Evolutionary conservation across 2,888 invertebrate species (phyloP).

Genomic region (Corythucha ciliata): DNA sequence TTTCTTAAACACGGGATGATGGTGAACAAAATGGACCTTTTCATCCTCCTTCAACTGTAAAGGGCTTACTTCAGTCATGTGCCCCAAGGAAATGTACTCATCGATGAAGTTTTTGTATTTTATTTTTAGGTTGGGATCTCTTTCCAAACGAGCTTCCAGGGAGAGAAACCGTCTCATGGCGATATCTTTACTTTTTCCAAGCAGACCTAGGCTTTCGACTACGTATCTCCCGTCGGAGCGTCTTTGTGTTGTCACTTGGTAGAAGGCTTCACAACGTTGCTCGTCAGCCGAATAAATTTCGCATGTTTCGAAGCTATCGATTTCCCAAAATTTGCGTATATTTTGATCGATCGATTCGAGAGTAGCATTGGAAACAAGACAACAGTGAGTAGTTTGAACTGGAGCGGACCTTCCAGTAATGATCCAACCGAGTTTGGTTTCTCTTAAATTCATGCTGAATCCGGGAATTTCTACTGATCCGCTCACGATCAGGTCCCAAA

Average conservation of each 20-base stretch:
- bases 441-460: slow-evolving; percentile 18
- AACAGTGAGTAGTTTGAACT: slow-evolving; percentile 3
- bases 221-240: slow-evolving; percentile 10
- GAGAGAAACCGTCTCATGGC: slow-evolving; percentile 16
- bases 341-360: slow-evolving; percentile 12
- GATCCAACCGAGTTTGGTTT: slow-evolving; percentile 31
- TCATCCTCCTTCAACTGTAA: background rate
- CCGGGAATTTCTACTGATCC: slow-evolving; percentile 16
- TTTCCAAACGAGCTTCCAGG: slow-evolving; percentile 11
- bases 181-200: slow-evolving; percentile 18
- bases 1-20: slow-evolving; percentile 36
- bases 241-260: background rate
- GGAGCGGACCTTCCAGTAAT: slow-evolving; percentile 18
- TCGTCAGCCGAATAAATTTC: slow-evolving; percentile 9
- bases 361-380: background rate
- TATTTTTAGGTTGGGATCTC: slow-evolving; percentile 1
- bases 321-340: slow-evolving; percentile 20
- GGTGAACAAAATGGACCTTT: slow-evolving; percentile 35
- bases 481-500: slow-evolving; percentile 26
- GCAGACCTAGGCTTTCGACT: background rate
- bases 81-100: slow-evolving; percentile 24
- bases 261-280: slow-evolving; percentile 6
- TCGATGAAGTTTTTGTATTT: slow-evolving; percentile 26
- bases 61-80: slow-evolving; percentile 29
- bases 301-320: background rate